Evolutionary conservation across 2,888 invertebrate genomes (phyloP).

Genomic region (Stegana nigrithorax): DNA sequence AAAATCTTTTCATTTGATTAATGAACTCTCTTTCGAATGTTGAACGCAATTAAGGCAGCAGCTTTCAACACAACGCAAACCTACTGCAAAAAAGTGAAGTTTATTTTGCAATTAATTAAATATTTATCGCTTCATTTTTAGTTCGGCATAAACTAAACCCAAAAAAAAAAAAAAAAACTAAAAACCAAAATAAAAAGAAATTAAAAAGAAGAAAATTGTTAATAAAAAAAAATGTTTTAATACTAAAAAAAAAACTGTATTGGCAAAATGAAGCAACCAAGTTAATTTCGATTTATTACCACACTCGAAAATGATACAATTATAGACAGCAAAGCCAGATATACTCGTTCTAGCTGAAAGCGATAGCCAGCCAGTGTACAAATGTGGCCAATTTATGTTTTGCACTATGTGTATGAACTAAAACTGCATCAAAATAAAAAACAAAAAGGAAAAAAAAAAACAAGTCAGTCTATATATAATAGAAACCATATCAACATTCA

Average conservation of each 20-base stretch:
- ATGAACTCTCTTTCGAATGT: too few relatives aligned
- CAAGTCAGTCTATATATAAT: slow-evolving; percentile 20
- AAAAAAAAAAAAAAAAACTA: too few relatives aligned
- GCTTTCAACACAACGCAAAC: too few relatives aligned
- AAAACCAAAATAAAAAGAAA: too few relatives aligned
- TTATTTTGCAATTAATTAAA: slow-evolving; percentile 60
- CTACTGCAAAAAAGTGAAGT: too few relatives aligned
- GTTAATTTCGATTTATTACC: slow-evolving; percentile 58
- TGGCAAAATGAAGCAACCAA: too few relatives aligned
- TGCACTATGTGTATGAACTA: slow-evolving; percentile 25
- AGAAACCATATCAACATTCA: slow-evolving; percentile 60
- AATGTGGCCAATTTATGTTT: slow-evolving; percentile 12
- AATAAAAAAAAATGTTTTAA: too few relatives aligned
- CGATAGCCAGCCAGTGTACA: slow-evolving; percentile 41
- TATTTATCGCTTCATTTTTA: slow-evolving; percentile 38
- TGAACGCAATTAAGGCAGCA: too few relatives aligned
- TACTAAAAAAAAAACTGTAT: too few relatives aligned
- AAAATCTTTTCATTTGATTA: too few relatives aligned
- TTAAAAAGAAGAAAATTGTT: too few relatives aligned
- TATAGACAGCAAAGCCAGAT: slow-evolving; percentile 49
- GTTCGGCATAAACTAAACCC: too few relatives aligned
- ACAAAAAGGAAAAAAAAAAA: slow-evolving; percentile 20
- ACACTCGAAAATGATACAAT: slow-evolving; percentile 57
- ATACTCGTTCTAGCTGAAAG: slow-evolving; percentile 58
- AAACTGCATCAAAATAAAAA: slow-evolving; percentile 40